phyloP scores from a whole-genome alignment of 2,797 vertebrate genomes.

The Sparus aurata region DNA sequence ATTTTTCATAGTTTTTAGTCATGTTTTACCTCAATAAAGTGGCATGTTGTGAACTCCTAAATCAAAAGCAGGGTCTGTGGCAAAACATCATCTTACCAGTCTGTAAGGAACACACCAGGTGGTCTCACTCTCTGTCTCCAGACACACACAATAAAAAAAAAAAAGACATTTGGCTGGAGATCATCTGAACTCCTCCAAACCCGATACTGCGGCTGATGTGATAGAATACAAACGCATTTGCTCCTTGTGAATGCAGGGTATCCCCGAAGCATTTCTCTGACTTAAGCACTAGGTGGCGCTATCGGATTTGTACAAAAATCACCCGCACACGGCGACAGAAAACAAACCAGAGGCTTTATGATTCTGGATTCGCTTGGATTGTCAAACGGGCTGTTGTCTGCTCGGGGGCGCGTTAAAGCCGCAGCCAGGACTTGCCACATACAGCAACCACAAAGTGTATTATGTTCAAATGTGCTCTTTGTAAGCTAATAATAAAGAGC shows the following conservation, averaged over 20 bases:
- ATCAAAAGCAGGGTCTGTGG: not conserved
- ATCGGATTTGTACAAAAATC: not conserved
- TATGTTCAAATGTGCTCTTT: not conserved
- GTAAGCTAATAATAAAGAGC: constrained; percentile 4
- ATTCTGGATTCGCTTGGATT: constrained; percentile 15
- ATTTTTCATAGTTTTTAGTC: no score
- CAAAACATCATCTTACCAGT: not conserved
- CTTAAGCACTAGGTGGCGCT: constrained; percentile 55
- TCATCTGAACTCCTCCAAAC: not conserved
- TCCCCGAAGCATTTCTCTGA: not conserved
- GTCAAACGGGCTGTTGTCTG: not conserved
- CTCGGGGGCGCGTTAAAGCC: not conserved
- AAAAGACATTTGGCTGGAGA: not conserved
- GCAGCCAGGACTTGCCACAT: not conserved
- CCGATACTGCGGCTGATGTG: not conserved
- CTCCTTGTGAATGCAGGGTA: not conserved
- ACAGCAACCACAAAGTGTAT: not conserved
- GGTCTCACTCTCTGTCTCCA: not conserved
- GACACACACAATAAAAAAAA: constrained; percentile 16
- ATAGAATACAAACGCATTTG: not conserved
- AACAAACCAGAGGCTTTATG: not conserved
- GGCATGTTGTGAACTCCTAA: not conserved
- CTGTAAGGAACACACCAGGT: not conserved
- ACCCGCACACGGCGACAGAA: not conserved
- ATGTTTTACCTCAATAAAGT: no score